Percentiles rank a stretch among this genome's conserved stretches.
Evolutionary conservation across 2,888 invertebrate species (phyloP).

Genomic region (Spialia ferax): DNA sequence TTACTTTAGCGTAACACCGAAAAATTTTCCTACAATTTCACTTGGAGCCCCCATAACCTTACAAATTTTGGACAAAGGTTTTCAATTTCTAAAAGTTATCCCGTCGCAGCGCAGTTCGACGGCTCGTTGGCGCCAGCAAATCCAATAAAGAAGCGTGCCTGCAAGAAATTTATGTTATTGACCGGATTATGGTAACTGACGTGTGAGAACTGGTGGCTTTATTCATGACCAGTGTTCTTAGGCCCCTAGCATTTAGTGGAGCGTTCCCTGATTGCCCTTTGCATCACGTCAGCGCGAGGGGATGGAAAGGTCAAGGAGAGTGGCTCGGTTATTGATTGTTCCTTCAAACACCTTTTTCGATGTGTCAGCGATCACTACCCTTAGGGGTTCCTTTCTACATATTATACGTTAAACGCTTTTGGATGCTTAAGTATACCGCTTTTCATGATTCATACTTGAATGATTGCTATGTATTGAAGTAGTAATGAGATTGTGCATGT

Average conservation of each 20-base stretch:
- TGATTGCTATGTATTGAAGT: not conserved
- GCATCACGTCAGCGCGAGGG: constrained; percentile 51
- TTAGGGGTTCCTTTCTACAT: constrained; percentile 69
- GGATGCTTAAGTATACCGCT: constrained; percentile 55
- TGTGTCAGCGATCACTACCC: constrained; percentile 74
- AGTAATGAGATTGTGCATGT: not conserved
- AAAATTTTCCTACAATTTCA: not conserved
- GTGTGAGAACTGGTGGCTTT: constrained; percentile 65
- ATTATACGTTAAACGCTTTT: constrained; percentile 73
- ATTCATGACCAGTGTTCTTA: constrained; percentile 58
- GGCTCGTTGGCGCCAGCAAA: constrained; percentile 73
- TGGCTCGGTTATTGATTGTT: constrained; percentile 78
- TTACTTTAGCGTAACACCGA: not conserved
- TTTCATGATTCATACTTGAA: constrained; percentile 26
- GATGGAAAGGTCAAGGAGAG: constrained; percentile 60
- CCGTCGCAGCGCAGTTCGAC: constrained; percentile 58
- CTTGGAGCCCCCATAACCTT: constrained; percentile 19
- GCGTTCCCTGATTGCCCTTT: constrained; percentile 51
- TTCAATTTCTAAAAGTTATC: constrained; percentile 40
- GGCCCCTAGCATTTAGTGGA: constrained; percentile 57
- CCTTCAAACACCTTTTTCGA: constrained; percentile 75
- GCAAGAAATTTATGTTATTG: constrained; percentile 83
- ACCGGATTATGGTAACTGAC: constrained; percentile 80
- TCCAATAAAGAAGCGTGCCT: constrained; percentile 80
- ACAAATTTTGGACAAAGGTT: constrained; percentile 34